phyloP scores from a whole-genome alignment of 2,797 vertebrate genomes.

The Heterohyrax brucei region DNA sequence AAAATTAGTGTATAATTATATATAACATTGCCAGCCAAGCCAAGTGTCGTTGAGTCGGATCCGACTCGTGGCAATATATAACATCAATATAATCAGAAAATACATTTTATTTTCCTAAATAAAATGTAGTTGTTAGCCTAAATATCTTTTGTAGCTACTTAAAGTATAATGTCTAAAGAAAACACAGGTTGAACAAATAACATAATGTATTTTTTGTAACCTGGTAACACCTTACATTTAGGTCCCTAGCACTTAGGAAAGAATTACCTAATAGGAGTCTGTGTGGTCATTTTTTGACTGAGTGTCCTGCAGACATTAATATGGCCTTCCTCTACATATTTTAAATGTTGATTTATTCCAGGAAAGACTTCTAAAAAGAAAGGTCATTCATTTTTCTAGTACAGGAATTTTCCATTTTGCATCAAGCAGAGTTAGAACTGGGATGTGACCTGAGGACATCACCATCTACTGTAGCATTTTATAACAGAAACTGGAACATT shows the following conservation, averaged over 20 bases:
- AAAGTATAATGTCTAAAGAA: neutral
- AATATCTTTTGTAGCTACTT: neutral
- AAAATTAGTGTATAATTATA: neutral
- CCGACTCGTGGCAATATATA: neutral
- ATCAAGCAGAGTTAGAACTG: neutral
- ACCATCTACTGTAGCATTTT: neutral
- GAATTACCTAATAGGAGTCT: neutral
- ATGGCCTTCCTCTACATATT: neutral
- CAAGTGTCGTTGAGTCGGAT: too few species aligned
- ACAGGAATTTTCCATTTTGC: conserved; percentile 8
- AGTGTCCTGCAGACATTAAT: neutral
- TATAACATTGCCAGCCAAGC: neutral
- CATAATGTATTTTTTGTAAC: too few species aligned
- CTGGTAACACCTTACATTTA: neutral
- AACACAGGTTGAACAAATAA: neutral
- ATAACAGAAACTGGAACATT: neutral
- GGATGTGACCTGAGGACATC: neutral
- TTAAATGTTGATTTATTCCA: neutral
- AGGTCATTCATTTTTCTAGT: neutral
- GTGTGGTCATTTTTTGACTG: neutral
- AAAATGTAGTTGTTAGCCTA: conserved; percentile 25
- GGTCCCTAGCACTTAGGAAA: neutral
- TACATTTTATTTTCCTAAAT: conserved; percentile 2
- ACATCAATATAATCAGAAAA: conserved; percentile 6
- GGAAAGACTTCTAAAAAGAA: neutral